These are phyloP conservation scores for Eristalis pertinax DNA, from an alignment of 2,888 invertebrate genomes.

Conservation along the genomic window DNA sequence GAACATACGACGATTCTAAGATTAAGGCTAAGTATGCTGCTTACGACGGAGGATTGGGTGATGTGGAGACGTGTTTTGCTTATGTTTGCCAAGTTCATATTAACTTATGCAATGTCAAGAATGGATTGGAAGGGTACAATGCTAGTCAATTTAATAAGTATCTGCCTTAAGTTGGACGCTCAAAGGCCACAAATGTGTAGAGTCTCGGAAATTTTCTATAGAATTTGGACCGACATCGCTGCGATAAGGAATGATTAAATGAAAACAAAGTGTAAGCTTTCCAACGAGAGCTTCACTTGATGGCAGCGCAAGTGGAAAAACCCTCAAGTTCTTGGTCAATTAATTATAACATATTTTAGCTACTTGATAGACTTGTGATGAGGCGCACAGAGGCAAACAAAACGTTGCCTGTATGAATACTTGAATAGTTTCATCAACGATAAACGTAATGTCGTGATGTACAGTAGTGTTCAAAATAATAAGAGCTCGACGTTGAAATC, in stretches of 20 bases:
- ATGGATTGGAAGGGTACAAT: neutral
- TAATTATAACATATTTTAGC: neutral
- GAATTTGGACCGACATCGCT: neutral
- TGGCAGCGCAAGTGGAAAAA: neutral
- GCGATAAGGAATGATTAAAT: neutral
- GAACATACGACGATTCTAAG: neutral
- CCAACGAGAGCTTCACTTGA: neutral
- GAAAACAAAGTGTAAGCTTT: neutral
- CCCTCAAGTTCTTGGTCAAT: neutral
- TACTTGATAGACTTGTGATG: neutral
- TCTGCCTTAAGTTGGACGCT: neutral
- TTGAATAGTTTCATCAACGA: too few species aligned
- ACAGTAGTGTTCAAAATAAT: too few species aligned
- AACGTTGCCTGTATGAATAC: too few species aligned
- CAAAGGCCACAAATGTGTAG: too few species aligned
- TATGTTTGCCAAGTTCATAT: neutral
- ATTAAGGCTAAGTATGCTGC: constrained; percentile 1
- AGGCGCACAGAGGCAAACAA: too few species aligned
- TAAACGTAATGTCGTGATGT: too few species aligned
- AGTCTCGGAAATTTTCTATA: neutral
- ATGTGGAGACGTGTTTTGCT: neutral
- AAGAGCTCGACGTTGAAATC: too few species aligned
- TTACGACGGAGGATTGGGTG: neutral
- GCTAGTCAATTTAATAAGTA: neutral
- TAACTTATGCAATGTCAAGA: neutral